Evolutionary conservation across 2,888 invertebrate species (phyloP).

Genomic region (Lasioglossum oenotherae): DNA sequence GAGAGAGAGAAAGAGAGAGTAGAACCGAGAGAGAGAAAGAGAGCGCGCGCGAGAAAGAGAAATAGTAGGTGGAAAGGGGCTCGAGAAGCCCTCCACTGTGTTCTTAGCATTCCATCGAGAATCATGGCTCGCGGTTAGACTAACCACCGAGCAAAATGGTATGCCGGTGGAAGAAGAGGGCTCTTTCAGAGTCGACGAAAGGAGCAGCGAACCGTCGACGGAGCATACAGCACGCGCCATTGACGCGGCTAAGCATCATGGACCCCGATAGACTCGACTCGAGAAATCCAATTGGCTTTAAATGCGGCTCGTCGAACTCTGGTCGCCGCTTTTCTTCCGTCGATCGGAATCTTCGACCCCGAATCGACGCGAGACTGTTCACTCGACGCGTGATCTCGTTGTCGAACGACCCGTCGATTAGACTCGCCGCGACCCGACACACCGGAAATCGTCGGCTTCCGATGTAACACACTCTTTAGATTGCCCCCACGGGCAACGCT

Average conservation of each 20-base stretch:
- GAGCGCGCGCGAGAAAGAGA: neutral
- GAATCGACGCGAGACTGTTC: neutral
- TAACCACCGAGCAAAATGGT: conserved; percentile 64
- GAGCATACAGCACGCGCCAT: conserved; percentile 58
- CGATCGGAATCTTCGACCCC: conserved; percentile 25
- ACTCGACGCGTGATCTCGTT: conserved; percentile 35
- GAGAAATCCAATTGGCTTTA: conserved; percentile 50
- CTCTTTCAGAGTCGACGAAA: conserved; percentile 52
- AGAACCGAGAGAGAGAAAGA: neutral
- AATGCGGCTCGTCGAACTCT: conserved; percentile 24
- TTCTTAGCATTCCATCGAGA: conserved; percentile 72
- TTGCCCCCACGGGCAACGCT: neutral
- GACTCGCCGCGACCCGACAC: neutral
- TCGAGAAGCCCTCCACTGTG: conserved; percentile 66
- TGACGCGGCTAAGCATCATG: conserved; percentile 50
- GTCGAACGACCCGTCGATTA: conserved; percentile 19
- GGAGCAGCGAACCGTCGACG: conserved; percentile 28
- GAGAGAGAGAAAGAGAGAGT: neutral
- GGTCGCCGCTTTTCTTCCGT: neutral
- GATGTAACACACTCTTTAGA: neutral
- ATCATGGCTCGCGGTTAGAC: conserved; percentile 65
- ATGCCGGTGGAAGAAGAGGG: conserved; percentile 44
- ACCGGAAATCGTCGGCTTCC: conserved; percentile 1
- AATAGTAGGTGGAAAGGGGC: conserved; percentile 38
- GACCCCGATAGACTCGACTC: conserved; percentile 43